Conservation (phyloP, 2,888 invertebrate genomes). For the Achlya flavicornis region DNA sequence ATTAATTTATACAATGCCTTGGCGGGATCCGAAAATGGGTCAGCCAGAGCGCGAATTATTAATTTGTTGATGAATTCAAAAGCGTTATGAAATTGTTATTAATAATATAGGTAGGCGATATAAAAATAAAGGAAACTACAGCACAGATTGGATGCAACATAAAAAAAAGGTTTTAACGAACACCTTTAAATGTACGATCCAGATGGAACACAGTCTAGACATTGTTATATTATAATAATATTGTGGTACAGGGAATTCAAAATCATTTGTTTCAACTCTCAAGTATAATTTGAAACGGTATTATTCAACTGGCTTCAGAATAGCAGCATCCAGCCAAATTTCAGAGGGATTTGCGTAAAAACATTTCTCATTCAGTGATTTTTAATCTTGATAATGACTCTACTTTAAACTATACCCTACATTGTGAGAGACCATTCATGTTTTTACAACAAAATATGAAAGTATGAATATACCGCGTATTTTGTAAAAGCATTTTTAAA, state of each 20-base stretch:
- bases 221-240: no score
- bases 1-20: no score
- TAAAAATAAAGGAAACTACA: no score
- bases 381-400: slow-evolving; percentile 6
- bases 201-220: no score
- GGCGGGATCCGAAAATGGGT: no score
- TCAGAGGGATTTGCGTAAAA: background rate
- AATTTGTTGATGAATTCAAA: no score
- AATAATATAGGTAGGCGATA: no score
- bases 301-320: background rate
- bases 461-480: background rate
- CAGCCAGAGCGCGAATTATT: no score
- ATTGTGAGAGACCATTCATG: background rate
- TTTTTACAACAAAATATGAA: background rate
- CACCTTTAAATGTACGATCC: no score
- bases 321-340: background rate
- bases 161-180: no score
- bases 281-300: background rate
- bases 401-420: background rate
- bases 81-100: no score
- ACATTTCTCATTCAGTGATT: background rate
- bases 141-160: no score
- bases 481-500: background rate
- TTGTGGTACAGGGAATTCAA: background rate
- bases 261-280: background rate